Evolutionary conservation across 2,113 vertebrate species (phyloP), one percentile per base, ranked within the genome.

Genomic region (Pseudorectes ferrugineus): DNA sequence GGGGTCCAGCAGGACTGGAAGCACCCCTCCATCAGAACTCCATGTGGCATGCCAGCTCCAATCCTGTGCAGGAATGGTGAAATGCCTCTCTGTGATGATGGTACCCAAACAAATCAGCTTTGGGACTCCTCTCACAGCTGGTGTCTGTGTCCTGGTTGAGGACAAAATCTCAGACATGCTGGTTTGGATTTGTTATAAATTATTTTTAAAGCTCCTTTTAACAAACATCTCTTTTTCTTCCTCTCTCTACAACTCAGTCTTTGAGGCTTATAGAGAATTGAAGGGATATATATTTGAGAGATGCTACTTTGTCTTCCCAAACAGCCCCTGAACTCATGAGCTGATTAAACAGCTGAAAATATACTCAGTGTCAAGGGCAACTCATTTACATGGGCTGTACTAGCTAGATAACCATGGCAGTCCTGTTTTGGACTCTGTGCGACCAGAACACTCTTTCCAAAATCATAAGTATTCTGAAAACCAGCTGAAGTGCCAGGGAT

Each of bases 291-390:
- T 38, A 66, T 23, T 31, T 35, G 12, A 88, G 25, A 86, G 15
- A 80, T 52, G 25, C 2, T 92, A 57, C 35, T 92, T 90, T 52
- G 61, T 46, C 40, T 52, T 85, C 65, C 85, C 51, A 71, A 95
- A 78, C 12, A 68, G 31, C 5, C 24, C 5, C 54, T 77, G 65
- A 54, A 93, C 62, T 66, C 36, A 43, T 38, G 76, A 81, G 59
- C 58, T 90, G 91, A 84, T 89, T 91, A 92, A 91, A 85, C 20
- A 79, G 55, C 38, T 81, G 83, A 87, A 91, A 92, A 92, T 40
- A 81, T 2, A 45, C 15, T 61, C 33, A 11, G 6, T 65, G 61
- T 74, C 70, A 91, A 83, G 68, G 58, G 46, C 40, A 73, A 70
- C 58, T 83, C 29, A 83, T 93, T 80, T 88, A 42, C 72, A 86